Evolutionary conservation across 2,113 vertebrate genomes (phyloP), one percentile per base, ranked within the genome.

Genomic region (Lophotis ruficrista): DNA sequence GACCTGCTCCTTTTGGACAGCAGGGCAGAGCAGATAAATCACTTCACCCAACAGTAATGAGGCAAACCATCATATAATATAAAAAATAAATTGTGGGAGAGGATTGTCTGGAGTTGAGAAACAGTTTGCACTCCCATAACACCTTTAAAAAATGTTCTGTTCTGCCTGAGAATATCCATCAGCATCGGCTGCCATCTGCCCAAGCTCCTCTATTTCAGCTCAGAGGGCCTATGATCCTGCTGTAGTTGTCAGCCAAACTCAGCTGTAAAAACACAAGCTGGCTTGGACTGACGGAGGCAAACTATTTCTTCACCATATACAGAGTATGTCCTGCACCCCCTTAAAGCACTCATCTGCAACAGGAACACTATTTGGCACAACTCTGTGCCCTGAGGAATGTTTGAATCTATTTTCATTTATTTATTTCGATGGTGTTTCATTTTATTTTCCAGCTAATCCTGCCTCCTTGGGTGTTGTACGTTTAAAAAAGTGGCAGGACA

Each of bases 251-350:
- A 90, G 89, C 65, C 62, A 69, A 88, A 79, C 33, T 87, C 93
- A 97, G 97, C 92, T 96, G 89, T 90, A 82, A 94, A 96, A 97
- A 97, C 83, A 96, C 72, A 79, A 89, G 38, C 61, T 93, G 78
- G 33, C 64, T 81, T 57, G 78, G 53, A 56, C 37, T 31, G 50
- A 54, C 16, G n/a, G 70, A 91, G 3, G 6, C 77, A 83, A 83
- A 89, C 21, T 35, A 84, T 47, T 83, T 61, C 65, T 69, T 87
- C 23, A 65, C 54, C 61, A 68, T 83, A 77, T n/a, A 90, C 68
- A 96, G 81, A 93, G 12, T 16, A 65, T 12, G 30, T 71, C 47
- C 76, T 87, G 72, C 47, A 82, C 35, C 72, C 35, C 61, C 76
- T 88, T 53, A 41, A 75, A 94, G 58, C 7, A 4, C 16, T 73